These are phyloP conservation scores for Urosaurus nigricauda DNA, from an alignment of 2,797 vertebrate species.

Conservation along the genomic window DNA sequence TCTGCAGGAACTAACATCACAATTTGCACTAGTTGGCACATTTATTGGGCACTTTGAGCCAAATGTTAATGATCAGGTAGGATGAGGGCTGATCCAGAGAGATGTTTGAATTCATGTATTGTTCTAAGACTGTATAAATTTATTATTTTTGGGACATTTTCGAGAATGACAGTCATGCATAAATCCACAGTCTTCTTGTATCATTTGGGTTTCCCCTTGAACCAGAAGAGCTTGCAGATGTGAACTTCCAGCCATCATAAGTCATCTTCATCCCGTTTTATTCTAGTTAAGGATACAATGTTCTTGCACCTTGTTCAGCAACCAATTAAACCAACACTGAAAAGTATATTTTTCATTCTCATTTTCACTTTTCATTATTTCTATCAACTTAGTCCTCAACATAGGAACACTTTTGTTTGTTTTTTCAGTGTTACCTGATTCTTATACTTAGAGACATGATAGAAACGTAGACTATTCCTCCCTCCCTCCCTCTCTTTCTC, in stretches of 20 bases:
- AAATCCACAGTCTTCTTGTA: background rate
- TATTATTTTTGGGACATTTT: background rate
- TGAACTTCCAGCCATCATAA: background rate
- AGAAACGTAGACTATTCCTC: too few relatives aligned
- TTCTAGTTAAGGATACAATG: background rate
- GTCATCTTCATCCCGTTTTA: background rate
- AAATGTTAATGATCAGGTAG: background rate
- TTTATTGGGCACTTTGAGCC: background rate
- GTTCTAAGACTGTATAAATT: background rate
- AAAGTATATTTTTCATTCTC: background rate
- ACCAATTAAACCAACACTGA: background rate
- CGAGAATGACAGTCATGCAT: background rate
- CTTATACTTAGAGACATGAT: background rate
- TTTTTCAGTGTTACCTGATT: too few relatives aligned
- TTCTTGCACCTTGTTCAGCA: background rate
- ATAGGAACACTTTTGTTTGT: background rate
- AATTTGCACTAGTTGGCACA: background rate
- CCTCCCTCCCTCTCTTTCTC: too few relatives aligned
- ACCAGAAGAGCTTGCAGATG: too few relatives aligned
- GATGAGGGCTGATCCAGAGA: background rate
- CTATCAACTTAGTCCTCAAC: background rate
- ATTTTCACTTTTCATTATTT: background rate
- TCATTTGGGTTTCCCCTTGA: background rate
- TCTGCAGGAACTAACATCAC: slow-evolving; percentile 15
- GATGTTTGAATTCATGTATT: rapidly evolving